phyloP scores from a whole-genome alignment of 2,797 vertebrate genomes.

The Champsocephalus gunnari region DNA sequence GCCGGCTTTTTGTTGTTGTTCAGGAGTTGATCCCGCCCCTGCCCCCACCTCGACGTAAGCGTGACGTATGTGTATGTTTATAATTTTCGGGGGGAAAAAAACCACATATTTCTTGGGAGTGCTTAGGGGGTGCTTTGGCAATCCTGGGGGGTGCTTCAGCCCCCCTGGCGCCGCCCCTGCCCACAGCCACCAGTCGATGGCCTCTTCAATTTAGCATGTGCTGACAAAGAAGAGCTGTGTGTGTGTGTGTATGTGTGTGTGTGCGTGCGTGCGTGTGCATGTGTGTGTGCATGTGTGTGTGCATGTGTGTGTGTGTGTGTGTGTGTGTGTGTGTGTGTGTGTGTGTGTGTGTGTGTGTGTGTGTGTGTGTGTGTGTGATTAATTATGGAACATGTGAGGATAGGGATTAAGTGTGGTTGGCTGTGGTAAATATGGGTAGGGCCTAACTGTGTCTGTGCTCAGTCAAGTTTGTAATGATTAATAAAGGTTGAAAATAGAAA shows the following conservation, averaged over 20 bases:
- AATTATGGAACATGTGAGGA: conserved; percentile 19
- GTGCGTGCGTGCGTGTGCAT: no score
- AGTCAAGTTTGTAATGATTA: background rate
- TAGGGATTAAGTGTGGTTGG: background rate
- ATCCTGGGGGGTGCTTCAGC: no score
- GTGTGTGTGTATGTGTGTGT: conserved; percentile 14
- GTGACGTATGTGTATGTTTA: no score
- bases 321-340: conserved; percentile 1
- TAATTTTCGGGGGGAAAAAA: no score
- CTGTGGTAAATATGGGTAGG: background rate
- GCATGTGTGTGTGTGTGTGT: conserved; percentile 19
- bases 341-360: conserved; percentile 17
- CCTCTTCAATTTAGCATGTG: conserved; percentile 66
- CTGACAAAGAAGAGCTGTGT: conserved; percentile 45
- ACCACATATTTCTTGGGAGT: no score
- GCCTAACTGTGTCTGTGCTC: background rate
- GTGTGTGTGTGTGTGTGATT: background rate
- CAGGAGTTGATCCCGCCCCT: no score
- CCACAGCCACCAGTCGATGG: conserved; percentile 29
- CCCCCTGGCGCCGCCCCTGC: no score
- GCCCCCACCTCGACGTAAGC: no score
- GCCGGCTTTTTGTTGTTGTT: no score
- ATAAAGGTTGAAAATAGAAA: background rate
- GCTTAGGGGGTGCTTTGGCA: no score
- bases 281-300: no score